A percentile compares a stretch with the other conserved stretches of the same genome.
phyloP scores from a whole-genome alignment of 2,888 invertebrate species.

The Acanthosoma haemorrhoidale region DNA sequence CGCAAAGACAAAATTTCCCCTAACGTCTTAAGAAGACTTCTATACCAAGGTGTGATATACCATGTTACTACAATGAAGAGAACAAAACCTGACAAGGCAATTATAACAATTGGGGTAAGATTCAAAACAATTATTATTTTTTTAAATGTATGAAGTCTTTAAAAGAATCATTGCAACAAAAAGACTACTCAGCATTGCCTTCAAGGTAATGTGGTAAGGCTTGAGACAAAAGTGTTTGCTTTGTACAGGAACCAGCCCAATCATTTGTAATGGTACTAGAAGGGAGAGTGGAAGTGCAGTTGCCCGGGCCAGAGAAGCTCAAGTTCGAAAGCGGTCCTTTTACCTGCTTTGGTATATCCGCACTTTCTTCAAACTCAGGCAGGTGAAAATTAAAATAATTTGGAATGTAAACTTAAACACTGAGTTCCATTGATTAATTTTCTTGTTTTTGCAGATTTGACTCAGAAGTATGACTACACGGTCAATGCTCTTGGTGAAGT shows the following conservation, averaged over 20 bases:
- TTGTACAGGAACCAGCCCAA: constrained; percentile 31
- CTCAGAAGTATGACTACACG: constrained; percentile 32
- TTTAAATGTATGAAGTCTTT: not conserved
- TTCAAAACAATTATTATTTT: not conserved
- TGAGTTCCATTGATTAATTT: not conserved
- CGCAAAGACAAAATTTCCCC: constrained; percentile 32
- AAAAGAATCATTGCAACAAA: not conserved
- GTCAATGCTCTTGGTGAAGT: constrained; percentile 35
- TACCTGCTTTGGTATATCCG: constrained; percentile 36
- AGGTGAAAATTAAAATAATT: not conserved
- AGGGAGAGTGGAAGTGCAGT: constrained; percentile 36
- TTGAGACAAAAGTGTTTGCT: not conserved
- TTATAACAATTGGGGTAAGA: constrained; percentile 24
- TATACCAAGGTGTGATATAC: constrained; percentile 35
- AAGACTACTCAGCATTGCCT: not conserved
- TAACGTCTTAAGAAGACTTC: constrained; percentile 32
- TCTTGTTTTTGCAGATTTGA: constrained; percentile 1
- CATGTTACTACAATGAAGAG: constrained; percentile 31
- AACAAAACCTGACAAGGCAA: constrained; percentile 23
- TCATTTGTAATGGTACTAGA: constrained; percentile 39
- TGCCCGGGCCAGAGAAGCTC: constrained; percentile 35
- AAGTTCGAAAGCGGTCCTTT: constrained; percentile 39
- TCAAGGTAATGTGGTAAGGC: not conserved
- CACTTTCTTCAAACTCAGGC: constrained; percentile 20
- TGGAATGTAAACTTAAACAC: not conserved